Conservation (phyloP, 1,140 invertebrate genomes). For the Glossosoma conforme region DNA sequence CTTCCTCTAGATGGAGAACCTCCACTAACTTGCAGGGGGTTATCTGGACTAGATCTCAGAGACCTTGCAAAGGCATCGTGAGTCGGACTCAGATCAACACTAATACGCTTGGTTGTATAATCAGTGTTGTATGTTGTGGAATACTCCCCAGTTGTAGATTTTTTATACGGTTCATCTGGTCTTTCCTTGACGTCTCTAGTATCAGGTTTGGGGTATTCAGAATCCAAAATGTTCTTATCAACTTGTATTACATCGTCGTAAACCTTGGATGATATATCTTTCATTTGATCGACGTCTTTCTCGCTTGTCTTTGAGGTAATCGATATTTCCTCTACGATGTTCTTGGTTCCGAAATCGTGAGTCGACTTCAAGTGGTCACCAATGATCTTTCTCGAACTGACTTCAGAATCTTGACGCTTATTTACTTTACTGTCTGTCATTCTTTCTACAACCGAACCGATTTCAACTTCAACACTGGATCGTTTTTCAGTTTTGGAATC, state of each 20-base stretch:
- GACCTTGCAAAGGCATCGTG: slow-evolving; percentile 68
- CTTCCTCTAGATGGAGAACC: slow-evolving; percentile 45
- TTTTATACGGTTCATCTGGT: slow-evolving; percentile 27
- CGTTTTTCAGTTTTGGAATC: too few species aligned
- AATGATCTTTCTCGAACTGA: neutral
- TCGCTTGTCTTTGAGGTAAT: too few species aligned
- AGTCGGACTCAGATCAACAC: slow-evolving; percentile 59
- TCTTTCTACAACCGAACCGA: too few species aligned
- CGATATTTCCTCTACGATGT: neutral
- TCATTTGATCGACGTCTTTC: neutral
- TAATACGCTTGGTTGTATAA: slow-evolving; percentile 54
- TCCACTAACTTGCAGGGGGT: slow-evolving; percentile 47
- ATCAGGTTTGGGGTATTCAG: slow-evolving; percentile 16
- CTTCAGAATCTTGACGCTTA: too few species aligned
- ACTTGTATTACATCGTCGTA: slow-evolving; percentile 9
- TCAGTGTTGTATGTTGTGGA: slow-evolving; percentile 57
- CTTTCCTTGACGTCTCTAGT: slow-evolving; percentile 2
- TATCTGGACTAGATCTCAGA: slow-evolving; percentile 57
- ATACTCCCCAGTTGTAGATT: slow-evolving; percentile 39
- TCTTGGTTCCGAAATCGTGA: slow-evolving; percentile 1
- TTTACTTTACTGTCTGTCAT: too few species aligned
- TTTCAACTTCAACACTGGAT: too few species aligned
- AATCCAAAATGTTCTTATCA: slow-evolving; percentile 19
- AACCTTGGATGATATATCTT: neutral
- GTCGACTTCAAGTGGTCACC: slow-evolving; percentile 4